Percentiles rank a stretch among this genome's conserved stretches.
Evolutionary conservation across 2,113 vertebrate genomes (phyloP).

Genomic region (Pristiophorus japonicus): DNA sequence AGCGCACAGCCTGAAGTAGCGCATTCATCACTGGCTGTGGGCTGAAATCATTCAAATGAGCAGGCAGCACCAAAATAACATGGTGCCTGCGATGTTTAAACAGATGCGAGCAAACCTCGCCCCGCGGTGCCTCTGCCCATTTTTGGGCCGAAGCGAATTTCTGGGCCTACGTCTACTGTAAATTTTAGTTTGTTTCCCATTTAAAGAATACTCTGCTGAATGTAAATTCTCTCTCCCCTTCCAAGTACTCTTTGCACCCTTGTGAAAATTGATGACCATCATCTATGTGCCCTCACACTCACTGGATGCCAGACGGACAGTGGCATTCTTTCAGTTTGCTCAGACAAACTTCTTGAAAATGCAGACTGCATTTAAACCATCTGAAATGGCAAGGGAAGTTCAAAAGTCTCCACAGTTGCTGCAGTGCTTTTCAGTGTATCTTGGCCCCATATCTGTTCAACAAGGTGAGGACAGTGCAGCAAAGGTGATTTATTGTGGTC

Average conservation of each 20-base stretch:
- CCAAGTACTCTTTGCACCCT: background rate
- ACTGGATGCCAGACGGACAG: background rate
- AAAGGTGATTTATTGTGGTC: conserved; percentile 6
- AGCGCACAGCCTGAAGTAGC: too few relatives aligned
- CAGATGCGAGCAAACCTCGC: too few relatives aligned
- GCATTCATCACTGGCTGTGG: too few relatives aligned
- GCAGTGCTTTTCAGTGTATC: background rate
- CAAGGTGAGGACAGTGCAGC: background rate
- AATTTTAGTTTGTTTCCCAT: background rate
- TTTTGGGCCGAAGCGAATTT: too few relatives aligned
- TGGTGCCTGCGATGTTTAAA: too few relatives aligned
- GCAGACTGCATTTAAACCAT: background rate
- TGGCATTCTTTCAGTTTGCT: background rate
- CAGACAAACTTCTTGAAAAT: background rate
- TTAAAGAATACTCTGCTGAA: background rate
- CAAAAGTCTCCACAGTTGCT: background rate
- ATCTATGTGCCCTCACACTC: too few relatives aligned
- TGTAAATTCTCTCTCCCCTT: background rate
- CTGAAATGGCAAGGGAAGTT: background rate
- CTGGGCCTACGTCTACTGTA: background rate
- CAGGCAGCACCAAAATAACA: too few relatives aligned
- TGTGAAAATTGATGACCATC: background rate
- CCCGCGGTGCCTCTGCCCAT: too few relatives aligned
- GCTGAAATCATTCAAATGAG: too few relatives aligned
- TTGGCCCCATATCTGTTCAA: background rate